Conservation (phyloP, 1,140 invertebrate species). For the Bombus confusus region DNA sequence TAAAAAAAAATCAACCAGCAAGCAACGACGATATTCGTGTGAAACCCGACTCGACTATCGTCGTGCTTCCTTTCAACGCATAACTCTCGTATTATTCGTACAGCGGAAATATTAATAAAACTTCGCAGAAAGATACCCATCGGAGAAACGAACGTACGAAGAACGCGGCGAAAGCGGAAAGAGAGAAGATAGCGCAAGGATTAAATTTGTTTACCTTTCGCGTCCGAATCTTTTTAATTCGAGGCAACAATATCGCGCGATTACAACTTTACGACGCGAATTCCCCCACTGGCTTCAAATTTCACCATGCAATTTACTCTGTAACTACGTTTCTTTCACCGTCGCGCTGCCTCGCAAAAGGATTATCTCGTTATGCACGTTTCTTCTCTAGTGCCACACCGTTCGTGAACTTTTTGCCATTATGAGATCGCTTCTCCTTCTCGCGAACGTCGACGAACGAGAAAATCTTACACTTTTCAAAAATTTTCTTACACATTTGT, state of each 20-base stretch:
- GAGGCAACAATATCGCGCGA: not conserved
- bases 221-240: not conserved
- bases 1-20: not conserved
- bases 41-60: not conserved
- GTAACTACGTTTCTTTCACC: not conserved
- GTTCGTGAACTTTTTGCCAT: slow-evolving; percentile 16
- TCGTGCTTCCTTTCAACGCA: not conserved
- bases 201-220: not conserved
- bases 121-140: too few species aligned
- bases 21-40: too few species aligned
- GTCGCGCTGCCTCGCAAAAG: not conserved
- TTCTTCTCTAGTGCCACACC: not conserved
- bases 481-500: too few species aligned
- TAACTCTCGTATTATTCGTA: too few species aligned
- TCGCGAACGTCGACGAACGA: too few species aligned
- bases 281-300: not conserved
- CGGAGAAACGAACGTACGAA: not conserved
- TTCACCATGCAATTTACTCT: slow-evolving; percentile 11
- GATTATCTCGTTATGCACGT: slow-evolving; percentile 31
- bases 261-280: not conserved
- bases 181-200: not conserved
- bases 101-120: too few species aligned
- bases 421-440: not conserved
- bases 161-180: not conserved
- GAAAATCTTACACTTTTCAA: not conserved